Base-by-base conservation (phyloP, 53 echinoderm and acorn worm genomes). In the Apostichopus leukothele region DNA sequence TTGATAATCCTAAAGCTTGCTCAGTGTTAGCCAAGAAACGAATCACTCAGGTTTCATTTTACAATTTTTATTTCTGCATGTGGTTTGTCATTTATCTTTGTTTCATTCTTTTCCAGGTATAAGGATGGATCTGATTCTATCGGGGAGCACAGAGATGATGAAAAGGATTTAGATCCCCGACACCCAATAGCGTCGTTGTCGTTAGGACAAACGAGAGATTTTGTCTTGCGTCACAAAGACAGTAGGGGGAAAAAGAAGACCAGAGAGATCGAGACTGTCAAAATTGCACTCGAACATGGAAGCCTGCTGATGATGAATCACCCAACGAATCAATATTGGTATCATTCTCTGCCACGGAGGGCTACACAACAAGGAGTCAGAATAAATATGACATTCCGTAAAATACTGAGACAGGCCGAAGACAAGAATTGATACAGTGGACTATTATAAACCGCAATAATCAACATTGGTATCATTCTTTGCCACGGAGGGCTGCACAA, bases 101-200 rank as follows among this genome's bases (percentile, higher is more conserved):
- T 3, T 86, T 23, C 63, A 7, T 79, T 89, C 7, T 83, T 11
- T 22, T 66, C 25, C 79, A 97, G 97, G 59, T 97, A 97, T 78
- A 92, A 94, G 60, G 93, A 97, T 91, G 96, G 98, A 12, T 86
- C 86, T 18, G 92, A 98, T 79, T 93, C 93, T 83, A 98, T 98
- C 75, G 98, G 98, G 8, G 98, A 96, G 88, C 98, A 98, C 75
- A 83, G 94, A 27, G 98, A 98, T 86, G 94, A 98, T 77, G 98
- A 98, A 90, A 94, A 93, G 75, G 98, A 98, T 67, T 67, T 98
- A 68, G 91, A 93, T 8, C 84, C 50, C 26, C 87, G 73, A 20
- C 92, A 92, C 85, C 92, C 98, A 26, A 96, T 96, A 13, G 98
- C 96, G 7, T 98, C 98, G 4, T 84, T 98, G 19, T 98, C 98